Base-by-base conservation (phyloP, 2,113 vertebrate species). In the Spermophilus dauricus region DNA sequence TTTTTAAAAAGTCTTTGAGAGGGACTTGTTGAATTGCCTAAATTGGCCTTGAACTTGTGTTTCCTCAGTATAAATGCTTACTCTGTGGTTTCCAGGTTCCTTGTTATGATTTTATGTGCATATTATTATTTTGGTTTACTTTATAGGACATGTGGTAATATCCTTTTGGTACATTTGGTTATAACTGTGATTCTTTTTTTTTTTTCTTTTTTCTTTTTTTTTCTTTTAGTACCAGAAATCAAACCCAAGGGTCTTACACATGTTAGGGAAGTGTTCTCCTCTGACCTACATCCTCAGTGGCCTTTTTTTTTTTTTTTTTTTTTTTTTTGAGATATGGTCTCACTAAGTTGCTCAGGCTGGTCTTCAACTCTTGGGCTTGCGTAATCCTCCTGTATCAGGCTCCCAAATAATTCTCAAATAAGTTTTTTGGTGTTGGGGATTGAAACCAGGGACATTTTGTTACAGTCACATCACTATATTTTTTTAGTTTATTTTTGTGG, bases 111-210 rank as follows among this genome's bases (percentile, higher is more conserved):
- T 89, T 37, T 42, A 12, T 77, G 20, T 42, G 48, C 12, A 53
- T 26, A 63, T 63, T 48, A 12, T 63, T 34, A n/a, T 18, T 96
- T 77, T 72, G 39, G 61, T 76, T 45, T 16, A 73, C 77, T 77
- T 83, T 56, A 48, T 2, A 76, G 61, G 48, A 61, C 45, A 45
- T 22, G 69, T 8, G 17, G 51, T 76, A 11, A 18, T 87, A 18
- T 87, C 83, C 39, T 87, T 94, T 84, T 89, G 69, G 45, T 45
- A 45, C 7, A 94, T 26, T 51, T 69, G n/a, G 8, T 75, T 88
- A 51, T n/a, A 73, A 53, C 8, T 53, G 14, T 51, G 26, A 65
- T 26, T 94, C 22, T 17, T n/a, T 12, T 63, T n/a, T 63, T 56
- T 72, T 69, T 88, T 56, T 72, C 10, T n/a, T 12, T 63, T n/a